Evolutionary conservation across 2,797 vertebrate genomes (phyloP).

Genomic region (Mus spretus): DNA sequence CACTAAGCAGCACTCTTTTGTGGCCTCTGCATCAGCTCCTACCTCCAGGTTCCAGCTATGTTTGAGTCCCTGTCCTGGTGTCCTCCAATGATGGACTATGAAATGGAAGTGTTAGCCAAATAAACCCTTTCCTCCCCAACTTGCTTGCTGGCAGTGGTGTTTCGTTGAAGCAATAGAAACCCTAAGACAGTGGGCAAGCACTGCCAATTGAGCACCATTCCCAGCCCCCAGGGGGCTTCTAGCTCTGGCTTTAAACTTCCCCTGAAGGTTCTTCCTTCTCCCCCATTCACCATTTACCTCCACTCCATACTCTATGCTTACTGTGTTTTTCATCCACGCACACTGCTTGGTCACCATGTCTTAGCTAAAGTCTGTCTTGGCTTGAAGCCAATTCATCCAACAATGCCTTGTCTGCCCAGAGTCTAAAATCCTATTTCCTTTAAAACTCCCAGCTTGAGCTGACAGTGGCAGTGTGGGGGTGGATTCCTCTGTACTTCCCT

Average conservation of each 20-base stretch:
- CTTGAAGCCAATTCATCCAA: constrained; percentile 15
- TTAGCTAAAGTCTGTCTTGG: constrained; percentile 29
- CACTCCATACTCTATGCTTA: background rate
- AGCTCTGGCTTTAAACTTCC: background rate
- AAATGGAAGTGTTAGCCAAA: background rate
- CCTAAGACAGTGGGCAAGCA: background rate
- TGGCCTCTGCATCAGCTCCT: background rate
- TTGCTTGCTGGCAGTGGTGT: background rate
- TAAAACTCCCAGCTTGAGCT: constrained; percentile 18
- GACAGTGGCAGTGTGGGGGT: background rate
- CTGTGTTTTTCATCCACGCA: background rate
- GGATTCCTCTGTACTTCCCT: background rate
- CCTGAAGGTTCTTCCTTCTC: background rate
- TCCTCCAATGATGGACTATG: background rate
- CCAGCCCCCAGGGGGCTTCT: background rate
- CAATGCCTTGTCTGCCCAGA: constrained; percentile 1
- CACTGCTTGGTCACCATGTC: background rate
- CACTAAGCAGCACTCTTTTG: background rate
- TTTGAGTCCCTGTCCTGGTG: background rate
- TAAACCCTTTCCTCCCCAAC: background rate
- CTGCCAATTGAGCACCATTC: background rate
- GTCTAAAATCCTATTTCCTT: constrained; percentile 12
- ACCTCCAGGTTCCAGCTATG: background rate
- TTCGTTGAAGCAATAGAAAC: background rate
- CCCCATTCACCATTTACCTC: background rate